phyloP scores from a whole-genome alignment of 2,113 vertebrate species.

The Sphaerodactylus townsendi region DNA sequence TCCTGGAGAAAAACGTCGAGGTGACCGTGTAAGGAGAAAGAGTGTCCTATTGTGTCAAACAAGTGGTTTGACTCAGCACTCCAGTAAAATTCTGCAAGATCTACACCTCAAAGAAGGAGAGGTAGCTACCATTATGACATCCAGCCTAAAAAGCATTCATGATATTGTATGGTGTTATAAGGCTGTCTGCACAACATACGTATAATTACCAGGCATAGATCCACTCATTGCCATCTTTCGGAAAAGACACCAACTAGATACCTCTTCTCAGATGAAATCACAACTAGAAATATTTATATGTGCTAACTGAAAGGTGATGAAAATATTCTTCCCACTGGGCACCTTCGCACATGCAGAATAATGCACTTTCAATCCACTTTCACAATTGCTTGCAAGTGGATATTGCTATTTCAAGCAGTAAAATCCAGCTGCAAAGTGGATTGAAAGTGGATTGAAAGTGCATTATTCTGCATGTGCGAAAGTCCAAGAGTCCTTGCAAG shows the following conservation, averaged over 20 bases:
- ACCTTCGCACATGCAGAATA: no score
- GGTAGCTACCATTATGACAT: neutral
- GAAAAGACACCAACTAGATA: neutral
- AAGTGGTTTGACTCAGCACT: neutral
- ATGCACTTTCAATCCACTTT: no score
- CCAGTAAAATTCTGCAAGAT: neutral
- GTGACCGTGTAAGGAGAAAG: neutral
- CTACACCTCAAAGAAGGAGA: neutral
- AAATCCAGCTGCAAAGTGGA: no score
- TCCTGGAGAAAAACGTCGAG: no score
- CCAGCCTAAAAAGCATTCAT: neutral
- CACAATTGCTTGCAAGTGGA: no score
- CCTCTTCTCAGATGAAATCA: neutral
- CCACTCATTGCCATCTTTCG: rapidly evolving
- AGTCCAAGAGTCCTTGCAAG: neutral
- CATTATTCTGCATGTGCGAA: no score
- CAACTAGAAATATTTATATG: neutral
- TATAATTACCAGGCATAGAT: neutral
- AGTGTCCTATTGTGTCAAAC: neutral
- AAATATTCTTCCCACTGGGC: neutral
- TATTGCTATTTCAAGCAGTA: no score
- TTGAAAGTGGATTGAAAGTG: no score
- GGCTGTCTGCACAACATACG: neutral
- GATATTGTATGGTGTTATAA: no score
- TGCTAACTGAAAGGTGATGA: neutral